Percentiles rank a stretch among this genome's conserved stretches.
Evolutionary conservation across 2,113 vertebrate species (phyloP).

Genomic region (Echinops telfairi): DNA sequence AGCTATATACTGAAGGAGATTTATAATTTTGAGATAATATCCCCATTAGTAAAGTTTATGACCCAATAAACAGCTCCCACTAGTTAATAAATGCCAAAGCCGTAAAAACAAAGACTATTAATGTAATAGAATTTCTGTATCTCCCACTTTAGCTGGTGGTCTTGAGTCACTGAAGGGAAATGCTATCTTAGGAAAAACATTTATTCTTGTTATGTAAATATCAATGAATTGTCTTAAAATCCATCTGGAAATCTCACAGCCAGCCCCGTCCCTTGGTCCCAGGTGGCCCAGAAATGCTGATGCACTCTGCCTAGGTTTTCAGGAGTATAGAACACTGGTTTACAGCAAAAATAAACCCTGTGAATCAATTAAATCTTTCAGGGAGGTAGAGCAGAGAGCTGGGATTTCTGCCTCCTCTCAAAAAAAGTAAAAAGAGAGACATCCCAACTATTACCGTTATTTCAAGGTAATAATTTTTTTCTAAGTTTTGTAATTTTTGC

Average conservation of each 20-base stretch:
- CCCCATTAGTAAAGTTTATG: conserved; percentile 90
- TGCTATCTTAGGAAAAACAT: conserved; percentile 84
- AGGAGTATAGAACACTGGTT: conserved; percentile 72
- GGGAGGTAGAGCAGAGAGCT: conserved; percentile 11
- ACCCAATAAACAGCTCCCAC: conserved; percentile 88
- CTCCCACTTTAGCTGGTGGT: conserved; percentile 87
- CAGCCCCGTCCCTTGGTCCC: conserved; percentile 76
- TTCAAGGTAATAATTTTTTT: conserved; percentile 46
- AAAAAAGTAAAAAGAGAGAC: conserved; percentile 56
- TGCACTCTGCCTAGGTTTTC: conserved; percentile 81
- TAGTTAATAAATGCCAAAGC: conserved; percentile 88
- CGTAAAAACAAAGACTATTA: conserved; percentile 87
- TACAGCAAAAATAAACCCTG: conserved; percentile 77
- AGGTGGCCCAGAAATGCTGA: conserved; percentile 84
- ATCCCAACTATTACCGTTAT: conserved; percentile 62
- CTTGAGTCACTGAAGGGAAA: conserved; percentile 85
- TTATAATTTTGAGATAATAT: conserved; percentile 89
- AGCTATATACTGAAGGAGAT: conserved; percentile 83
- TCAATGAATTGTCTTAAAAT: conserved; percentile 84
- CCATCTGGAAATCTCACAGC: conserved; percentile 84
- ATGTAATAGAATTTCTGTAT: conserved; percentile 85
- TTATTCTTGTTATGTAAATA: conserved; percentile 87
- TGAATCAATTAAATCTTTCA: conserved; percentile 52
- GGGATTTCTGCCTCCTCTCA: conserved; percentile 71
- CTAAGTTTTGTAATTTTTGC: conserved; percentile 28